Evolutionary conservation across 1,140 invertebrate species (phyloP), one percentile per base, ranked within the genome.

Genomic region (Spodoptera litura): DNA sequence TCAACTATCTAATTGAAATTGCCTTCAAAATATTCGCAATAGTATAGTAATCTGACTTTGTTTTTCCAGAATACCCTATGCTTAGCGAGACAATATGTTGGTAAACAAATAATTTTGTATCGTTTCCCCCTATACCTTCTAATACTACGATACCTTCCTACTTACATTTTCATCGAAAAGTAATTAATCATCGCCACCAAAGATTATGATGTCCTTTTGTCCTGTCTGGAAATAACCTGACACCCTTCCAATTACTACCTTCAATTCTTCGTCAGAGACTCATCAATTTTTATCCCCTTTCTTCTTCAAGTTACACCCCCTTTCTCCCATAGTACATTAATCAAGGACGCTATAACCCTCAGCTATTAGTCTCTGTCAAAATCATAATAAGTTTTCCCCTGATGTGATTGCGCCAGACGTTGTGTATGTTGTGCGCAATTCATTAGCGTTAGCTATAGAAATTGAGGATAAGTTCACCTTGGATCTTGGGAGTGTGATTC

Each of bases 321-420:
- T 44, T 44, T 8, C 38, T 8, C 38, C 38, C 38, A 72, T 6
- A 35, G 6, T 55, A 56, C 31, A 73, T 73, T 55, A 73, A 73
- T 73, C 70, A 73, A 49, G 31, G 35, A 44, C 44, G 53, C 70
- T 13, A 73, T 59, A 73, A 58, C 15, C 38, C 53, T 12, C 8
- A 53, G 66, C 51, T 53, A 73, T 73, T 55, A n/a, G 53, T 73
- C 70, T 59, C 27, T 73, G 70, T 55, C 70, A 73, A 59, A 58
- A 73, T 73, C 31, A 58, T 58, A 73, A 58, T 58, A 58, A 70
- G 20, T 58, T 58, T 73, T 73, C 58, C 52, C 70, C 15, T 20
- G 55, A 73, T 15, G 38, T 73, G 55, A 71, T 55, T 59, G 8
- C 53, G 13, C 31, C 13, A 58, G n/a, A n/a, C 15, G 25, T 51